Conservation (phyloP, 1,140 invertebrate species). For the Adoxophyes honmai region DNA sequence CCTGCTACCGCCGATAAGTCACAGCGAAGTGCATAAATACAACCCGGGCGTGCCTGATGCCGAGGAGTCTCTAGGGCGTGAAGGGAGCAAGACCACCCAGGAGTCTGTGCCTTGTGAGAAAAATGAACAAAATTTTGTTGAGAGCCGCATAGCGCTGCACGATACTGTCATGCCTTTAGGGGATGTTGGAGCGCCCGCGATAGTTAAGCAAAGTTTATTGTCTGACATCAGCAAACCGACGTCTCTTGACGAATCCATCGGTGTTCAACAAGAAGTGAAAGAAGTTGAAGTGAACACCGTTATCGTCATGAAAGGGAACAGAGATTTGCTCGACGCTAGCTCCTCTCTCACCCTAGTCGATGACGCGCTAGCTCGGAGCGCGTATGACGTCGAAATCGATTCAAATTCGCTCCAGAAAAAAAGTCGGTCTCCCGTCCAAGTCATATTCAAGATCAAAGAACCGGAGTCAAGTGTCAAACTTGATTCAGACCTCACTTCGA, state of each 20-base stretch:
- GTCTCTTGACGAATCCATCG: slow-evolving; percentile 34
- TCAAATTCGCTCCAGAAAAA: not conserved
- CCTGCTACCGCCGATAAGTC: slow-evolving; percentile 32
- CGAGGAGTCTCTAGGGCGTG: not conserved
- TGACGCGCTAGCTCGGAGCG: slow-evolving; percentile 29
- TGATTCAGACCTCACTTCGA: slow-evolving; percentile 35
- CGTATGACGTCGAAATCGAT: slow-evolving; percentile 28
- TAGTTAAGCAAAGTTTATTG: slow-evolving; percentile 17
- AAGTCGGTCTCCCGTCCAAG: slow-evolving; percentile 29
- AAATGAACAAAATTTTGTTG: not conserved
- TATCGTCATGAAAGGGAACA: slow-evolving; percentile 55
- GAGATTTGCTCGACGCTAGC: slow-evolving; percentile 43
- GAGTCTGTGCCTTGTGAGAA: not conserved
- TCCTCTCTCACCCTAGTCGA: slow-evolving; percentile 58
- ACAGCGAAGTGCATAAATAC: slow-evolving; percentile 43
- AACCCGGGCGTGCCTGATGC: slow-evolving; percentile 26
- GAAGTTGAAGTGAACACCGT: slow-evolving; percentile 50
- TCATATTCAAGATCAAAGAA: slow-evolving; percentile 39
- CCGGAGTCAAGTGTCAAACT: slow-evolving; percentile 21
- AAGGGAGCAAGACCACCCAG: not conserved
- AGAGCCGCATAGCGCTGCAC: not conserved
- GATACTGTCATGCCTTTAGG: not conserved
- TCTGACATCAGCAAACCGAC: slow-evolving; percentile 35
- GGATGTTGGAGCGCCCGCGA: not conserved
- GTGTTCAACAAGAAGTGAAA: slow-evolving; percentile 28